These are phyloP conservation scores for Dendrolimus punctatus DNA, from an alignment of 1,140 invertebrate genomes.

Conservation along the genomic window DNA sequence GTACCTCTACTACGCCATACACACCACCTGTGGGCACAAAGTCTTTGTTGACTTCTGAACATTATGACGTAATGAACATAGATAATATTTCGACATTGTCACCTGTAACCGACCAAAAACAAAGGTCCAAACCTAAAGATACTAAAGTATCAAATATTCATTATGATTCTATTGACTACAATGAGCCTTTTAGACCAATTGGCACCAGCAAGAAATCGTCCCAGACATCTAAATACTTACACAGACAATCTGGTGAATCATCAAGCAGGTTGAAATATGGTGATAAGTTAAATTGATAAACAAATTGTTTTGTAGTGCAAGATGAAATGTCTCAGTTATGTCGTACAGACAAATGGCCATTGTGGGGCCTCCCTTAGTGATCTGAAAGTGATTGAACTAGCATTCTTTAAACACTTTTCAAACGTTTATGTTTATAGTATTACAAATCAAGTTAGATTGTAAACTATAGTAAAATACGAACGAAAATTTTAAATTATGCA, in stretches of 20 bases:
- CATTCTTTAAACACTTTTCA: too few relatives aligned
- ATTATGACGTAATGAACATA: conserved; percentile 14
- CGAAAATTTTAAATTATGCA: conserved; percentile 44
- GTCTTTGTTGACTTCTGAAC: conserved; percentile 10
- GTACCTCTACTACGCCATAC: conserved; percentile 34
- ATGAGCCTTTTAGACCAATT: neutral
- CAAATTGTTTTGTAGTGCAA: too few relatives aligned
- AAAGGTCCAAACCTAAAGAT: conserved; percentile 7
- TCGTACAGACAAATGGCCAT: too few relatives aligned
- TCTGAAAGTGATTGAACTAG: too few relatives aligned
- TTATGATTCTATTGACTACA: conserved; percentile 6
- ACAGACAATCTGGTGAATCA: conserved; percentile 6
- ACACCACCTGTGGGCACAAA: conserved; percentile 21
- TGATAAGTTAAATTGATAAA: conserved; percentile 46
- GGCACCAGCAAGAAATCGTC: neutral
- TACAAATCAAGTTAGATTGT: conserved; percentile 27
- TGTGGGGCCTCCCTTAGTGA: too few relatives aligned
- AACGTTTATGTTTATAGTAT: conserved; percentile 7
- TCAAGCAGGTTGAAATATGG: conserved; percentile 49
- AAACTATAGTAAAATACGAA: conserved; percentile 29
- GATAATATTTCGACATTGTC: conserved; percentile 15
- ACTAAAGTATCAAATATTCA: neutral
- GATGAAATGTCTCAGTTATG: too few relatives aligned
- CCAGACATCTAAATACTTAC: conserved; percentile 1
- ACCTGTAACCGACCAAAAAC: conserved; percentile 5